phyloP scores from a whole-genome alignment of 2,888 invertebrate genomes.

The Agrotis segetum region DNA sequence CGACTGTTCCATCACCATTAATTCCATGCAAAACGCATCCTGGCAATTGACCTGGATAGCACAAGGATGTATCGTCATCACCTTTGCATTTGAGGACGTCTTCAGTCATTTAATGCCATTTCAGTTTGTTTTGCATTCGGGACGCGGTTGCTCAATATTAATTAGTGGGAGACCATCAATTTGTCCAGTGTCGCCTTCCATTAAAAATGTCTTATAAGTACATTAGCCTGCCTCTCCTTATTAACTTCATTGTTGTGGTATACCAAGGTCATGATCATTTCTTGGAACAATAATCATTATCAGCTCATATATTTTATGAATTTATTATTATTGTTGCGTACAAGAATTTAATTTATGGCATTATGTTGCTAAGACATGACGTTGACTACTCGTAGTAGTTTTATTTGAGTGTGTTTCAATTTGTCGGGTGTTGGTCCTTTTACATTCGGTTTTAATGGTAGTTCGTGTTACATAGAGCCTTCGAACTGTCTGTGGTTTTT shows the following conservation, averaged over 20 bases:
- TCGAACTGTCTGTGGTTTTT: slow-evolving; percentile 35
- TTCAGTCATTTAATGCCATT: slow-evolving; percentile 31
- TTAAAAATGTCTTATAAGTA: slow-evolving; percentile 25
- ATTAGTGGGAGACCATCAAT: slow-evolving; percentile 66
- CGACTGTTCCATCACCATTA: neutral
- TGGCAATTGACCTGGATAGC: slow-evolving; percentile 40
- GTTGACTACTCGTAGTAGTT: neutral
- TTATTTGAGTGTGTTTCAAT: neutral
- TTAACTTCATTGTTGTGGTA: slow-evolving; percentile 30
- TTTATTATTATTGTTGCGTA: slow-evolving; percentile 33
- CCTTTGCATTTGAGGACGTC: slow-evolving; percentile 17
- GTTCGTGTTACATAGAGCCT: slow-evolving; percentile 34
- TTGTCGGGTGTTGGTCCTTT: neutral
- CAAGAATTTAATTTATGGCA: slow-evolving; percentile 6
- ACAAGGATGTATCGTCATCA: slow-evolving; percentile 30
- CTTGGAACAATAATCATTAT: slow-evolving; percentile 38
- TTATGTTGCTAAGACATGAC: neutral
- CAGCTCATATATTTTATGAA: slow-evolving; percentile 32
- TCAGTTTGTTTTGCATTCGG: slow-evolving; percentile 38
- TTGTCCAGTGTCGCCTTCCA: slow-evolving; percentile 61
- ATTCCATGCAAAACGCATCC: slow-evolving; percentile 35
- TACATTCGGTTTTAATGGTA: slow-evolving; percentile 5
- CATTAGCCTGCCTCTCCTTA: slow-evolving; percentile 31
- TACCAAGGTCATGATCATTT: slow-evolving; percentile 47
- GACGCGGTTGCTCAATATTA: slow-evolving; percentile 50